Percentiles rank a stretch among this genome's conserved stretches.
Conservation (phyloP, 2,888 invertebrate genomes). For the Emmelina monodactyla region DNA sequence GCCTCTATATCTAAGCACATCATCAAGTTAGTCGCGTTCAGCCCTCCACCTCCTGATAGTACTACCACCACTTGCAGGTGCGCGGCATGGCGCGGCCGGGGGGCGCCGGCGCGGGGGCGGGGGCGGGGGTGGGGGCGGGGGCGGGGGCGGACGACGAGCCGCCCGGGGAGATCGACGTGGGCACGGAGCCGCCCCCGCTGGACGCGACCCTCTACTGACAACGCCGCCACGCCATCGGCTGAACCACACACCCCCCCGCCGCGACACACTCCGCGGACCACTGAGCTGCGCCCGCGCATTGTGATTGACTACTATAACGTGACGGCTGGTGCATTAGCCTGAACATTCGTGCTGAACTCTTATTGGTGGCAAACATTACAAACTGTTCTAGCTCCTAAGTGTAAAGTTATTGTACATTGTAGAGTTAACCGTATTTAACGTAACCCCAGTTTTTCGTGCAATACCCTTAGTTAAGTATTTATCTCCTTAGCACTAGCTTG, state of each 20-base stretch:
- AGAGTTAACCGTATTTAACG: conserved; percentile 35
- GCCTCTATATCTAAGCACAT: not conserved
- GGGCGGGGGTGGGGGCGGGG: no score
- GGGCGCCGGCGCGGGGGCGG: no score
- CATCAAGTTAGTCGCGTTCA: not conserved
- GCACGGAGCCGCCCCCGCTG: conserved; percentile 37
- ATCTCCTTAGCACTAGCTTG: conserved; percentile 41
- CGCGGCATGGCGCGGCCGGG: conserved; percentile 33
- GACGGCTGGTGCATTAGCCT: not conserved
- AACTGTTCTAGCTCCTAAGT: conserved; percentile 25
- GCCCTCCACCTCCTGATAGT: no score
- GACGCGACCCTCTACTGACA: conserved; percentile 19
- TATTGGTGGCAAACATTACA: conserved; percentile 2
- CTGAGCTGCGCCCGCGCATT: conserved; percentile 2
- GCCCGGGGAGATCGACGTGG: conserved; percentile 58
- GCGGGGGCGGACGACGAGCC: conserved; percentile 38
- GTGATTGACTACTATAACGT: not conserved
- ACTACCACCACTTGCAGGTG: conserved; percentile 28
- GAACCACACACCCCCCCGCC: conserved; percentile 2
- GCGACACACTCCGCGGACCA: conserved; percentile 10
- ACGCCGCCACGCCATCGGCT: conserved; percentile 4
- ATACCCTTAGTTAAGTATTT: conserved; percentile 64
- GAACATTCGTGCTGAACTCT: not conserved
- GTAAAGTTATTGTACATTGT: conserved; percentile 58
- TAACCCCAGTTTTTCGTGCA: conserved; percentile 51